These are phyloP conservation scores for Pangasius macronema DNA, from an alignment of 2,797 vertebrate genomes.

Conservation along the genomic window DNA sequence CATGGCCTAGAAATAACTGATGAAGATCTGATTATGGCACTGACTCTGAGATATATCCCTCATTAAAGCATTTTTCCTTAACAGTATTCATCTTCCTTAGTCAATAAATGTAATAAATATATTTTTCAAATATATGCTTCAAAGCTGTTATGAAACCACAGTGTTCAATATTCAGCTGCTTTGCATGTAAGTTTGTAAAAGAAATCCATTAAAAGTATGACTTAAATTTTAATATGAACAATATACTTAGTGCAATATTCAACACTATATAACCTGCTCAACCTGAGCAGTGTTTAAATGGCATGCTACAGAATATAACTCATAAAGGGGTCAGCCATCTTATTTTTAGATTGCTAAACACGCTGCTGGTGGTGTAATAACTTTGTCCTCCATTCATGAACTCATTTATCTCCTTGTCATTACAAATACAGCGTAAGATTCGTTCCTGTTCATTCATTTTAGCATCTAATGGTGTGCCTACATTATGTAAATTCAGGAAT, in stretches of 20 bases:
- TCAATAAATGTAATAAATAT: background rate
- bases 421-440: background rate
- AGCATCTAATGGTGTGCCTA: background rate
- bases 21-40: slow-evolving; percentile 44
- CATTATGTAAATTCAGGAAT: background rate
- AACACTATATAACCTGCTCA: background rate
- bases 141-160: background rate
- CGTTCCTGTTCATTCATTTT: background rate
- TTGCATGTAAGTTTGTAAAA: background rate
- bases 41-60: background rate
- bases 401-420: slow-evolving; percentile 37
- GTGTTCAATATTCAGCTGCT: background rate
- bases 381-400: slow-evolving; percentile 72
- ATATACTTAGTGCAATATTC: background rate
- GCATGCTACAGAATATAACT: slow-evolving; percentile 43
- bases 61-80: background rate
- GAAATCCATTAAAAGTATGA: background rate
- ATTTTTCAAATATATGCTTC: background rate
- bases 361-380: slow-evolving; percentile 66
- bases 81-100: background rate
- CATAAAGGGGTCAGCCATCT: slow-evolving; percentile 65
- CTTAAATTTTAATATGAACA: background rate
- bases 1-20: slow-evolving; percentile 67
- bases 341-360: slow-evolving; percentile 72
- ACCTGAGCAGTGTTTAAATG: slow-evolving; percentile 47